Conservation (phyloP, 2,113 vertebrate genomes). For the Hystrix cristata region DNA sequence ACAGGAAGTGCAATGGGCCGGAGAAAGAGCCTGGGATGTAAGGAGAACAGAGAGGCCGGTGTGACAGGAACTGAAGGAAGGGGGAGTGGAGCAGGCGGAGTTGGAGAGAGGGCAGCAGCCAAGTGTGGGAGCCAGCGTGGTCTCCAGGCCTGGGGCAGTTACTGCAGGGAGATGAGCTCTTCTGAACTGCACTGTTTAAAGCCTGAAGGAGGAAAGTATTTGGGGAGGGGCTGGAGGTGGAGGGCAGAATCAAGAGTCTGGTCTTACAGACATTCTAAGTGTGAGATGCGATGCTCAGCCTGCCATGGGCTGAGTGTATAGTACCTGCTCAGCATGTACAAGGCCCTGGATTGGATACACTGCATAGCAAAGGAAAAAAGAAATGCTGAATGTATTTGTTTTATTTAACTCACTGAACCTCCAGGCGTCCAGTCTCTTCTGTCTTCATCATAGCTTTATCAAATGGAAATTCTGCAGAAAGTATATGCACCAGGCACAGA, state of each 20-base stretch:
- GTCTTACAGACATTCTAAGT: not conserved
- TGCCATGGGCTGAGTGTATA: not conserved
- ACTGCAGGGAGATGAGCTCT: not conserved
- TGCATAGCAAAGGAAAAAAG: not conserved
- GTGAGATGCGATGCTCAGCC: not conserved
- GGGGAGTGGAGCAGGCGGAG: not conserved
- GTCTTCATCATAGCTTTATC: not conserved
- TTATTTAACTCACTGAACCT: constrained; percentile 1
- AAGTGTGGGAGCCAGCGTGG: not conserved
- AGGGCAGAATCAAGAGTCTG: not conserved
- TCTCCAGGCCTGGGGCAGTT: not conserved
- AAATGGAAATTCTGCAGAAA: constrained; percentile 7
- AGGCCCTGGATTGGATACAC: not conserved
- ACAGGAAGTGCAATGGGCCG: not conserved
- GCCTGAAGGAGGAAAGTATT: not conserved
- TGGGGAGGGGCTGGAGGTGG: not conserved
- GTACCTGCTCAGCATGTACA: not conserved
- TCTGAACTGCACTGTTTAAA: not conserved
- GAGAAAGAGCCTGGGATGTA: not conserved
- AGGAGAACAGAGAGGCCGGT: not conserved
- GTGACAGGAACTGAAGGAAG: not conserved
- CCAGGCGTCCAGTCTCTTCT: not conserved
- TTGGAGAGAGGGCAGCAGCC: not conserved
- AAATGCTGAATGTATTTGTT: not conserved
- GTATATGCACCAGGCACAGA: not conserved